A percentile compares a stretch with the other conserved stretches of the same genome.
phyloP scores from a whole-genome alignment of 2,797 vertebrate genomes.

The Gorsachius magnificus region DNA sequence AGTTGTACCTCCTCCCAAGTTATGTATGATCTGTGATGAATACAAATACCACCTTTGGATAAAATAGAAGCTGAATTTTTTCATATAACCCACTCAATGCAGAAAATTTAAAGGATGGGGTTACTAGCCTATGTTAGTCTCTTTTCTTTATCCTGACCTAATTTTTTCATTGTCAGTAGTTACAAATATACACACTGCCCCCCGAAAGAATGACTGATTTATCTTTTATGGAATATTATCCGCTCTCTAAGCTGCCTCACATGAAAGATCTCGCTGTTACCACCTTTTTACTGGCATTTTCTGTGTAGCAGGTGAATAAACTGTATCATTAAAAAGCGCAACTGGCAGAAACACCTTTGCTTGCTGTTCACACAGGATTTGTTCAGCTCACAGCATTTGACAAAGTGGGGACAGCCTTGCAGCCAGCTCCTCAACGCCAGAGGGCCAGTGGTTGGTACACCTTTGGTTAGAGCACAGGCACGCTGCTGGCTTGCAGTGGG shows the following conservation, averaged over 20 bases:
- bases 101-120: not conserved
- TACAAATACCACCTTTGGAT: not conserved
- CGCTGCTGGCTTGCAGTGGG: not conserved
- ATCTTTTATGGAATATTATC: not conserved
- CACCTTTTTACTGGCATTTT: not conserved
- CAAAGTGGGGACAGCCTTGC: not conserved
- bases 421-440: not conserved
- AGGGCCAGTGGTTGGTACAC: rapidly evolving
- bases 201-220: not conserved
- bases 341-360: not conserved
- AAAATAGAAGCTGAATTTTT: not conserved
- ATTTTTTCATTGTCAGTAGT: not conserved
- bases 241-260: not conserved
- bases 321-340: not conserved
- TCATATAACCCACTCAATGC: not conserved
- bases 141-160: not conserved
- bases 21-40: not conserved
- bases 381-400: not conserved
- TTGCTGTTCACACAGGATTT: not conserved
- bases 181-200: not conserved
- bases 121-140: not conserved
- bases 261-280: not conserved
- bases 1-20: not conserved
- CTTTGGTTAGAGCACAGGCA: not conserved
- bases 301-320: not conserved